Base-by-base conservation (phyloP, 2,113 vertebrate genomes). In the Rissa tridactyla region DNA sequence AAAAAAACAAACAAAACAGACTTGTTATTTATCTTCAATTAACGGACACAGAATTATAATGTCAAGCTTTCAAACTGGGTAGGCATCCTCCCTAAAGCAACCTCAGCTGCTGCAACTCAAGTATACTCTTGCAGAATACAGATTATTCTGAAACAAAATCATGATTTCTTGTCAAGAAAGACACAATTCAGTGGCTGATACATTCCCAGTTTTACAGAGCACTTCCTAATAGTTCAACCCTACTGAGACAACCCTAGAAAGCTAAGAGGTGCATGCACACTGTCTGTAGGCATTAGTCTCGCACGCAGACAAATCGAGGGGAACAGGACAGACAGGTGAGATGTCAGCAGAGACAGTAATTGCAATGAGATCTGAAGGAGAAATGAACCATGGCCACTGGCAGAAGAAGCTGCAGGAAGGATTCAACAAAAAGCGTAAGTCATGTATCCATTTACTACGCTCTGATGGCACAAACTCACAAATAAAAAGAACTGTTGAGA, bases 291-390 rank as follows among this genome's bases (percentile, higher is more conserved):
- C 82, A 95, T 97, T 93, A 96, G 92, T 71, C 83, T 94, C 94
- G 89, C 69, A 49, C 0, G 2, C 86, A 86, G 94, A 44, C 95
- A 92, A 94, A 93, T 86, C 1, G 7, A 97, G 86, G 86, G 73
- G 83, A 96, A 95, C 88, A 86, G 92, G 69, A 90, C 21, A 96
- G 89, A 86, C 92, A 97, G 94, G 91, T 94, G 91, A 95, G 91
- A 84, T 91, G 92, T 88, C 95, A 94, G 69, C 83, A 84, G 72
- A 93, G 95, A 90, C 92, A 96, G 82, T 60, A 92, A 92, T 51
- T 94, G 80, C 83, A 89, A 91, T 25, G 81, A 95, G 88, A 95
- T 44, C 86, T 94, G 95, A 91, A 86, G 77, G 91, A 96, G 92
- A 97, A 97, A 87, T 40, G 83, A 95, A 94, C 90, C 94, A 55